Evolutionary conservation across 2,113 vertebrate genomes (phyloP), one percentile per base, ranked within the genome.

Genomic region (Macquaria ambigua): DNA sequence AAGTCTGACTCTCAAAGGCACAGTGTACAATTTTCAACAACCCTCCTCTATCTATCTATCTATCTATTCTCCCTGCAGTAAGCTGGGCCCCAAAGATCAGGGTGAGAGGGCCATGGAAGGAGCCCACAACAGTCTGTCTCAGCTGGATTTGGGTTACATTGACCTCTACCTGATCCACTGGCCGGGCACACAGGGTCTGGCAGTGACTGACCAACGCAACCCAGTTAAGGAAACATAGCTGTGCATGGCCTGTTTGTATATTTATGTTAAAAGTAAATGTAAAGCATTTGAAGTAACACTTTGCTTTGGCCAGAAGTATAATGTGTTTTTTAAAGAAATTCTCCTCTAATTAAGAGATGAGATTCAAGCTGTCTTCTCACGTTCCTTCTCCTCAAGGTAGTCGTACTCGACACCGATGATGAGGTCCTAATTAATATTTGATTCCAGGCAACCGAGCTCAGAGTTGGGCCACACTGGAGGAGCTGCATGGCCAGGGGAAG

Each of bases 161-260:
- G 97, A 97, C 78, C 95, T 97, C 21, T 97, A 96, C 81, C 91
- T 97, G 46, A 94, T 97, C 84, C 97, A 97, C 89, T 97, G 96
- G 97, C 97, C 96, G 1, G 96, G 97, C 7, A 96, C 95, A 1
- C 96, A 96, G 76, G 96, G 96, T 11, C 62, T 93, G 46, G 80
- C 31, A 0, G 94, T 95, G 52, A 53, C 78, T 10, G 96, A 97
- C 81, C 46, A 85, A 9, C 86, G 79, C 8, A 97, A 97, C 83
- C 82, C 81, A 52, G 93, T 89, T 78, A 63, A 76, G 12, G 4
- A 62, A 75, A 18, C 31, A 25, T 23, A 25, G 21, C 15, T 64
- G 16, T 52, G 2, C 2, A 46, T 43, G 5, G 21, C 6, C 7
- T 16, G 43, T 74, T 11, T 41, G 16, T 53, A 53, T 21, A 52